Percentiles rank a stretch among this genome's conserved stretches.
These are phyloP conservation scores for Agrochola circellaris DNA, from an alignment of 2,888 invertebrate species.

Conservation along the genomic window DNA sequence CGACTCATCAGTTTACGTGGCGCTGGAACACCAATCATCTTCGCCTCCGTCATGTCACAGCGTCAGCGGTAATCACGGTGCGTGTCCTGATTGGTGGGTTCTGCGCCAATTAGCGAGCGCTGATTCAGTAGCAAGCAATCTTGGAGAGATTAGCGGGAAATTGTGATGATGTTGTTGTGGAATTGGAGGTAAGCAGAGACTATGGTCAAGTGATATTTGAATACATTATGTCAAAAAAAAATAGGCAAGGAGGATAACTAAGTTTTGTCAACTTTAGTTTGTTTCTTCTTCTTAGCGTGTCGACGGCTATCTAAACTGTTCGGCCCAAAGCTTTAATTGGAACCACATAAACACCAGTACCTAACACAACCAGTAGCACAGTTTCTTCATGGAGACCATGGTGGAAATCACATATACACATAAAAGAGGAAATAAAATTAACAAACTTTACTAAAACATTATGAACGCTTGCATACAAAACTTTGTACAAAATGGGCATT, in stretches of 20 bases:
- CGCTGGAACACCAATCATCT: constrained; percentile 47
- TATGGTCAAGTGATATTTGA: neutral
- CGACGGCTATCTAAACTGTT: neutral
- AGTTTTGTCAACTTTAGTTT: neutral
- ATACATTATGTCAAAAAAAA: neutral
- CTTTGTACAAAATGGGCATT: too few species aligned
- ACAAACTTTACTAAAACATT: too few species aligned
- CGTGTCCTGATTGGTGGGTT: constrained; percentile 48
- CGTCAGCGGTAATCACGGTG: constrained; percentile 60
- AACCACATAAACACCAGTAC: neutral
- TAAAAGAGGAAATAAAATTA: neutral
- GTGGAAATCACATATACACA: neutral
- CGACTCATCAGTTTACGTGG: constrained; percentile 37
- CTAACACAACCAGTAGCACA: neutral
- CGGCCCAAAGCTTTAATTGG: neutral
- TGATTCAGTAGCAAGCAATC: constrained; percentile 37
- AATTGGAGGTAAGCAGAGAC: neutral
- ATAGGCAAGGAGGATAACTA: neutral
- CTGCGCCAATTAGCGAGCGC: constrained; percentile 55
- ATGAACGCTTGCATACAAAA: too few species aligned
- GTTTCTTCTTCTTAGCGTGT: neutral
- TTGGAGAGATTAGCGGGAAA: constrained; percentile 31
- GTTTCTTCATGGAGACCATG: neutral
- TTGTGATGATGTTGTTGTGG: constrained; percentile 10
- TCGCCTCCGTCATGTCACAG: constrained; percentile 21